A percentile compares a stretch with the other conserved stretches of the same genome.
These are phyloP conservation scores for Ciconia stormi DNA, from an alignment of 2,113 vertebrate species.

Conservation along the genomic window DNA sequence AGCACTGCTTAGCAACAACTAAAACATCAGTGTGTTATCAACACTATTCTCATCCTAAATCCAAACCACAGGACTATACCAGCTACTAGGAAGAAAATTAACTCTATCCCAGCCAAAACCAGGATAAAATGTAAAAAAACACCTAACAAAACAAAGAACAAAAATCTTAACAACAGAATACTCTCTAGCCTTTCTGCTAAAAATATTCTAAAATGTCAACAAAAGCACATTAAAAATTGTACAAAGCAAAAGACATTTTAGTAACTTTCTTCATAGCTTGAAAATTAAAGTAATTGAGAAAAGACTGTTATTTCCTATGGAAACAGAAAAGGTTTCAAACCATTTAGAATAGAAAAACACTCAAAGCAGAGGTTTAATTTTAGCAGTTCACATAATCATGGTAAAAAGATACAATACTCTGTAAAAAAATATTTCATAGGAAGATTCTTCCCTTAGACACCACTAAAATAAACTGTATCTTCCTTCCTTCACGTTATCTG, in stretches of 20 bases:
- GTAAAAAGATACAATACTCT: not conserved
- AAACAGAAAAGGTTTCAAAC: not conserved
- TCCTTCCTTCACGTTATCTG: not conserved
- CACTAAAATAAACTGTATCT: not conserved
- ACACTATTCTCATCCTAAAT: too few species aligned
- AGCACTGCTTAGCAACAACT: too few species aligned
- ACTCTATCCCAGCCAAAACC: too few species aligned
- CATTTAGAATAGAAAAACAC: not conserved
- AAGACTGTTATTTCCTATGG: not conserved
- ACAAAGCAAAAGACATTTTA: not conserved
- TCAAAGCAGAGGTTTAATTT: not conserved
- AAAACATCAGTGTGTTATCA: too few species aligned
- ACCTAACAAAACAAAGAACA: not conserved
- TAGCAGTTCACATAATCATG: not conserved
- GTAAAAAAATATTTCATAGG: not conserved
- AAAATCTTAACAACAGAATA: not conserved
- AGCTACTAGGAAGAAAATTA: too few species aligned
- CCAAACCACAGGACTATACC: too few species aligned
- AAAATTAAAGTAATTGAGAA: not conserved
- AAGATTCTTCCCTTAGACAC: not conserved
- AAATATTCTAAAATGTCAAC: not conserved
- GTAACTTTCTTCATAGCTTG: not conserved
- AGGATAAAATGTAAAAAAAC: not conserved
- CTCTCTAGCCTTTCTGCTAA: not conserved
- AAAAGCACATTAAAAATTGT: not conserved